phyloP scores from a whole-genome alignment of 2,113 vertebrate species.

The Lampris incognitus region DNA sequence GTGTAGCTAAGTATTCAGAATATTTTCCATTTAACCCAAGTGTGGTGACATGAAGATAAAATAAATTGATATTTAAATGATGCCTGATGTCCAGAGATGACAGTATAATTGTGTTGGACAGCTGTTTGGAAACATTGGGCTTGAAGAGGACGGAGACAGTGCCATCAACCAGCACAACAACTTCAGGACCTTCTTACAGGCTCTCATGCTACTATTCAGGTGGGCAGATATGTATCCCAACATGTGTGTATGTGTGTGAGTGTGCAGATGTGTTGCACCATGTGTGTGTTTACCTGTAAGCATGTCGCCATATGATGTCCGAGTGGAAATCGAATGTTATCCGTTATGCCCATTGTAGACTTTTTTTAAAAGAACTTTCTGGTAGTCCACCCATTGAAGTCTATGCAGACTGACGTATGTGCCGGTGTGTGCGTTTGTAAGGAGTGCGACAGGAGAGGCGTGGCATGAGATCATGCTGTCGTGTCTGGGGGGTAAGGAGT shows the following conservation, averaged over 20 bases:
- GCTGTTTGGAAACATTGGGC: slow-evolving; percentile 97
- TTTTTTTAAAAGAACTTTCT: no score
- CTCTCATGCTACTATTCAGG: slow-evolving; percentile 98
- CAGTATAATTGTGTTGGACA: slow-evolving; percentile 68
- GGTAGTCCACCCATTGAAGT: no score
- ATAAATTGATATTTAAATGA: background rate
- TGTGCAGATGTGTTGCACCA: background rate
- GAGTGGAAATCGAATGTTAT: background rate
- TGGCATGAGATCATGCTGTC: slow-evolving; percentile 99
- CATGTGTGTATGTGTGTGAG: slow-evolving; percentile 16
- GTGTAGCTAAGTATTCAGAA: background rate
- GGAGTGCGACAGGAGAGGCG: slow-evolving; percentile 97
- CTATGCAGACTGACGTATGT: background rate
- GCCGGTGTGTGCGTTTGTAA: slow-evolving; percentile 57
- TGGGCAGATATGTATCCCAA: slow-evolving; percentile 47
- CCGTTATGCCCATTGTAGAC: background rate
- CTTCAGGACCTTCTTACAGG: slow-evolving; percentile 96
- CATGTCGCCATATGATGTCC: background rate
- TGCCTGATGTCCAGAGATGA: background rate
- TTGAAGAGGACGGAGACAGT: slow-evolving; percentile 87
- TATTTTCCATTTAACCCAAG: background rate
- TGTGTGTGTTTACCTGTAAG: background rate
- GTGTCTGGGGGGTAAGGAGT: slow-evolving; percentile 89
- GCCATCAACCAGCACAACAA: slow-evolving; percentile 98
- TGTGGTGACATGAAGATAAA: background rate